Percentiles rank a stretch among this genome's conserved stretches.
Conservation (phyloP, 1,140 invertebrate species). For the Drosophila nasuta region DNA sequence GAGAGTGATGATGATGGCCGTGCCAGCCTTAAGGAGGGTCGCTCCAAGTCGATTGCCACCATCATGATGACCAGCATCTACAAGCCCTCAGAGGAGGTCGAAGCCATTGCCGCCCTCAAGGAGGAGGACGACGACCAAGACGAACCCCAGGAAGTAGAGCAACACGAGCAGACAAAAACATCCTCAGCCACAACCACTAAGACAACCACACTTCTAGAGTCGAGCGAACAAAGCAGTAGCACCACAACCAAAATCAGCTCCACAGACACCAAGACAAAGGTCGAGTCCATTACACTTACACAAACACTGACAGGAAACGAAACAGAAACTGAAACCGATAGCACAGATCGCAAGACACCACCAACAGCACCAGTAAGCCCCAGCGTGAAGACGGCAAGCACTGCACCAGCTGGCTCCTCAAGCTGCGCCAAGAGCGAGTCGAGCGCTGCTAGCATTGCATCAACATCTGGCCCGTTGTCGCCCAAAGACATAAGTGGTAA, state of each 20-base stretch:
- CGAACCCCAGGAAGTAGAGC: slow-evolving; percentile 12
- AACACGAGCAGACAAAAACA: slow-evolving; percentile 23
- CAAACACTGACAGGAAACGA: slow-evolving; percentile 53
- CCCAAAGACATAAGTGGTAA: slow-evolving; percentile 83
- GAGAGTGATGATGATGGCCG: slow-evolving; percentile 58
- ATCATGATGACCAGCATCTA: slow-evolving; percentile 85
- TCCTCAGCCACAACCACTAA: slow-evolving; percentile 44
- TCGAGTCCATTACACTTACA: slow-evolving; percentile 69
- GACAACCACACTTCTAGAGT: slow-evolving; percentile 53
- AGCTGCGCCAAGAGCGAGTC: slow-evolving; percentile 55
- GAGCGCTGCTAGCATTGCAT: slow-evolving; percentile 64
- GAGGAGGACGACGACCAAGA: slow-evolving; percentile 63
- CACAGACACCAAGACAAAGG: slow-evolving; percentile 52
- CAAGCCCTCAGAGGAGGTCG: slow-evolving; percentile 72
- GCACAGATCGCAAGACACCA: slow-evolving; percentile 74
- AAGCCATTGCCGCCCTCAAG: slow-evolving; percentile 49
- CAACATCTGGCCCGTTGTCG: slow-evolving; percentile 74
- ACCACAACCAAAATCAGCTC: slow-evolving; percentile 27
- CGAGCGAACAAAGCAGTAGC: slow-evolving; percentile 56
- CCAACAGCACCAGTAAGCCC: slow-evolving; percentile 82
- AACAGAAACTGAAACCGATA: slow-evolving; percentile 32
- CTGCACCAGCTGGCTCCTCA: slow-evolving; percentile 6
- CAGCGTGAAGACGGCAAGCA: slow-evolving; percentile 57
- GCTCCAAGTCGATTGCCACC: slow-evolving; percentile 83
- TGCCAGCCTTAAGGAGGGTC: slow-evolving; percentile 70